phyloP scores from a whole-genome alignment of 2,888 invertebrate genomes.

The Trachelus tabidus region DNA sequence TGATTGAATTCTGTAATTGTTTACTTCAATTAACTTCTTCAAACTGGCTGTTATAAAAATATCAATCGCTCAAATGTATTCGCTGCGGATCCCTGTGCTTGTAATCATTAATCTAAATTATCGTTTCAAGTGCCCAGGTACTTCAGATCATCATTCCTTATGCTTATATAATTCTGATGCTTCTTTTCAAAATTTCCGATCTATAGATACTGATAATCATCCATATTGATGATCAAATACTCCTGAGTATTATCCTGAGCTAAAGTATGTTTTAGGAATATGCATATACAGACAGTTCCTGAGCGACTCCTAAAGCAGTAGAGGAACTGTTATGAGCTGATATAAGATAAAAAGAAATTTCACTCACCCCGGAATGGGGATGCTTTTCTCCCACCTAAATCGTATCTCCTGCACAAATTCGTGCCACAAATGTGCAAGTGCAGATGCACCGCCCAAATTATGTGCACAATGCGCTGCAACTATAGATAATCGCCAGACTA shows the following conservation, averaged over 20 bases:
- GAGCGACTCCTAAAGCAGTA: neutral
- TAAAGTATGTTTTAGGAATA: neutral
- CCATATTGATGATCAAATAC: neutral
- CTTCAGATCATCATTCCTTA: too few relatives aligned
- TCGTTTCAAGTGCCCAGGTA: too few relatives aligned
- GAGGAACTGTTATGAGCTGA: neutral
- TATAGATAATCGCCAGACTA: constrained; percentile 85
- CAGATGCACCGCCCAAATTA: constrained; percentile 78
- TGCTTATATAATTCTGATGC: too few relatives aligned
- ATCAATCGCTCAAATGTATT: too few relatives aligned
- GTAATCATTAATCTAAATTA: too few relatives aligned
- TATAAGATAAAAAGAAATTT: constrained; percentile 22
- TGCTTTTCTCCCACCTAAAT: constrained; percentile 87
- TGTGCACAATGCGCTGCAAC: constrained; percentile 79
- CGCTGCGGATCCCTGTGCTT: too few relatives aligned
- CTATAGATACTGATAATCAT: neutral
- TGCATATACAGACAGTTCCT: neutral
- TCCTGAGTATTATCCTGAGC: neutral
- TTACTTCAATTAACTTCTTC: neutral
- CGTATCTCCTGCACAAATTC: constrained; percentile 92
- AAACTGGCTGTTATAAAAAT: neutral
- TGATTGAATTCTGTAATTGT: neutral
- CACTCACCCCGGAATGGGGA: constrained; percentile 86
- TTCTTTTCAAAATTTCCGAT: too few relatives aligned
- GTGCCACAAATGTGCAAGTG: constrained; percentile 92